Percentiles rank a stretch among this genome's conserved stretches.
Conservation (phyloP, 2,113 vertebrate genomes). For the Bubalus kerabau region DNA sequence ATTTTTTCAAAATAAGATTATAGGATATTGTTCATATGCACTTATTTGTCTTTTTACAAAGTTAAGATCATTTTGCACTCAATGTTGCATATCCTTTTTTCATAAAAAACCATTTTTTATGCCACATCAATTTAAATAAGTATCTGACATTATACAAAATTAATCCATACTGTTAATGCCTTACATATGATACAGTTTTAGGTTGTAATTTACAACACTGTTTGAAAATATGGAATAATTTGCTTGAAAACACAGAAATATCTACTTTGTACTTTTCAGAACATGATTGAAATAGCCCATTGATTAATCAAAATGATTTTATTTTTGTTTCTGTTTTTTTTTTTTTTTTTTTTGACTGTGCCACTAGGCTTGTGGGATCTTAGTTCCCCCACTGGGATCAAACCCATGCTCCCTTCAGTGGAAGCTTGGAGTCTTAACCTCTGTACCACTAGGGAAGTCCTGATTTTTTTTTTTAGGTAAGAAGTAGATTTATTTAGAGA, state of each 20-base stretch:
- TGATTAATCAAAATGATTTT: background rate
- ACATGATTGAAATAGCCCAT: background rate
- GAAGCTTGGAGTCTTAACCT: background rate
- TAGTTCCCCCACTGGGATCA: background rate
- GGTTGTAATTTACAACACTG: background rate
- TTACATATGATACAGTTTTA: background rate
- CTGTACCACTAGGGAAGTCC: background rate
- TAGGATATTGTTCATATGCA: background rate
- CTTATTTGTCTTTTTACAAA: conserved; percentile 4
- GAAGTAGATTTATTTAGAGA: background rate
- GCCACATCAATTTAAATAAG: rapidly evolving
- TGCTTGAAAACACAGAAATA: background rate
- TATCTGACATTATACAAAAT: background rate
- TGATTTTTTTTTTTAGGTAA: background rate
- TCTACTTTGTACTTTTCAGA: background rate
- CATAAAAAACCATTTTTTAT: background rate
- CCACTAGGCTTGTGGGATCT: background rate
- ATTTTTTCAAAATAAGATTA: background rate
- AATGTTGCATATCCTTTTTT: background rate
- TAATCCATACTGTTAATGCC: background rate
- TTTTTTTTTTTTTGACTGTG: background rate
- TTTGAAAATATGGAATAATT: background rate
- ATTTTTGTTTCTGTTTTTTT: background rate
- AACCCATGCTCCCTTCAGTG: background rate
- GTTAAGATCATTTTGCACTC: background rate